A percentile compares a stretch with the other conserved stretches of the same genome.
Conservation (phyloP, 2,888 invertebrate genomes). For the Beris morrisii region DNA sequence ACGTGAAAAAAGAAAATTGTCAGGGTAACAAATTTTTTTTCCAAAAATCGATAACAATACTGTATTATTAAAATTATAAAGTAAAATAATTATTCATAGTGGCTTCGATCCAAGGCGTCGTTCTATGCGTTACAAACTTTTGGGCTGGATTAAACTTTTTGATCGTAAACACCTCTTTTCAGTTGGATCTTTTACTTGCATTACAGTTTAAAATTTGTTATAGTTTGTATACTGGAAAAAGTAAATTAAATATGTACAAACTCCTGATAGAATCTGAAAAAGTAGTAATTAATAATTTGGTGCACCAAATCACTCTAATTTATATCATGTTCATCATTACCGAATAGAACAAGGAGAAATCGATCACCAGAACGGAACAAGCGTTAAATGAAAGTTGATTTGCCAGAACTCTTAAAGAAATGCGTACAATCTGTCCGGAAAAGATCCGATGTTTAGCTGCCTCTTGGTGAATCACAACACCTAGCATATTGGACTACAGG, state of each 20-base stretch:
- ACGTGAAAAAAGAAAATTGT: no score
- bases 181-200: no score
- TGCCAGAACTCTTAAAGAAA: not conserved
- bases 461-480: constrained; percentile 2
- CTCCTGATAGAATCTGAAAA: constrained; percentile 14
- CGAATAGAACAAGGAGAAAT: constrained; percentile 10
- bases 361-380: constrained; percentile 4
- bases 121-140: no score
- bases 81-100: no score
- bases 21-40: no score
- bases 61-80: no score
- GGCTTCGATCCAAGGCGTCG: no score
- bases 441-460: not conserved
- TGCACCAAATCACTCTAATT: not conserved
- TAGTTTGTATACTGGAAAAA: constrained; percentile 11
- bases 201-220: not conserved
- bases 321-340: not conserved
- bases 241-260: constrained; percentile 16
- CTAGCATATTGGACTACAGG: not conserved
- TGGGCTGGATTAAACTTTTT: no score
- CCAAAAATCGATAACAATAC: no score
- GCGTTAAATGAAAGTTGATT: constrained; percentile 4
- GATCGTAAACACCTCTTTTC: no score
- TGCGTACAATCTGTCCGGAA: not conserved
- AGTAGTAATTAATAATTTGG: not conserved